phyloP scores from a whole-genome alignment of 2,113 vertebrate species.

The Channa argus region DNA sequence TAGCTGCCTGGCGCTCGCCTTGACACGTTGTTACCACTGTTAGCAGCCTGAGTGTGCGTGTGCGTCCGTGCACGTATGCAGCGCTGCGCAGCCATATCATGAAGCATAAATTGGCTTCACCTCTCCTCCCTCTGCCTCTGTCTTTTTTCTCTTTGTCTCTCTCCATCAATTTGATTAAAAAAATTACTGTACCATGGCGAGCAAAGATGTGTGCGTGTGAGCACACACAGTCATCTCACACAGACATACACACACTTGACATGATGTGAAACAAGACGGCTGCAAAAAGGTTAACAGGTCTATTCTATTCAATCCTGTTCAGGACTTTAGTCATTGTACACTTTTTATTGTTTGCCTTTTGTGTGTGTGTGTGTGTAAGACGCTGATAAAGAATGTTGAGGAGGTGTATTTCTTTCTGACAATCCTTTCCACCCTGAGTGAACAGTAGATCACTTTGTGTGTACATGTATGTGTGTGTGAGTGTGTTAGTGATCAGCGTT shows the following conservation, averaged over 20 bases:
- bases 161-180: constrained; percentile 99
- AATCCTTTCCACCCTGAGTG: constrained; percentile 62
- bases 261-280: constrained; percentile 66
- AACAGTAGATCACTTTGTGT: constrained; percentile 71
- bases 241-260: constrained; percentile 13
- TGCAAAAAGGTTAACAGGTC: constrained; percentile 67
- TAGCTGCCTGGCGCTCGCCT: constrained; percentile 95
- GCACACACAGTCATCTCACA: constrained; percentile 3
- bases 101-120: constrained; percentile 99
- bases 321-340: constrained; percentile 26
- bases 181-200: constrained; percentile 98
- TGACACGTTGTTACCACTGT: constrained; percentile 99
- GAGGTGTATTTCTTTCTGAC: constrained; percentile 75
- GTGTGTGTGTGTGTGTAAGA: constrained; percentile 36
- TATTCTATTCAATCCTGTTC: constrained; percentile 49
- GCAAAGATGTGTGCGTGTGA: constrained; percentile 88
- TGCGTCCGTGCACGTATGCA: constrained; percentile 28
- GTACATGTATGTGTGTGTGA: constrained; percentile 41
- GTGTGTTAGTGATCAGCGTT: constrained; percentile 68
- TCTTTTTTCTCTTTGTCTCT: constrained; percentile 88
- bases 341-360: constrained; percentile 29
- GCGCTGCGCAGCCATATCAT: constrained; percentile 91
- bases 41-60: constrained; percentile 88
- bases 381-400: constrained; percentile 68
- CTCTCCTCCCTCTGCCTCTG: constrained; percentile 85